These are phyloP conservation scores for Melanotus villosus DNA, from an alignment of 2,888 invertebrate species.

Conservation along the genomic window DNA sequence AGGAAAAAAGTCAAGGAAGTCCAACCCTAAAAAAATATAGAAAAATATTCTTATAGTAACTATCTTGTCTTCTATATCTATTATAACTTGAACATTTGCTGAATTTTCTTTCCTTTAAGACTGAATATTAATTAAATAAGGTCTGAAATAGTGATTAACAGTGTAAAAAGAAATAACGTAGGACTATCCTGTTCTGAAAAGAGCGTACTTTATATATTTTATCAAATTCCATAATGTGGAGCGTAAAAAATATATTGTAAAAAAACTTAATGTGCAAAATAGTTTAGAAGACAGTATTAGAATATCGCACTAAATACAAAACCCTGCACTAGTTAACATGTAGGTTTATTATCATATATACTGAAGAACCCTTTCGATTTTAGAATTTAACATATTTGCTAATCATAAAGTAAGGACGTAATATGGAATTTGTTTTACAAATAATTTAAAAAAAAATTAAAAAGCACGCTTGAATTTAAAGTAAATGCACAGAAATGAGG, in stretches of 20 bases:
- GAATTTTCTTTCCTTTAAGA: slow-evolving; percentile 31
- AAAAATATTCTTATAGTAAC: neutral
- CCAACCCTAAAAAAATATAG: neutral
- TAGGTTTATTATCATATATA: neutral
- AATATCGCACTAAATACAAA: slow-evolving; percentile 2
- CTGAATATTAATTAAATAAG: slow-evolving; percentile 33
- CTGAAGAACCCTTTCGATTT: neutral
- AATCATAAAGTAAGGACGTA: neutral
- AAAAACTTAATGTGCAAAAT: slow-evolving; percentile 3
- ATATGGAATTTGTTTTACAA: neutral
- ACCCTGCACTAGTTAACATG: slow-evolving; percentile 11
- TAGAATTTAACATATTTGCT: neutral
- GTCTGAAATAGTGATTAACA: slow-evolving; percentile 27
- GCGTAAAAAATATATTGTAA: neutral
- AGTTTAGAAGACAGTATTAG: neutral
- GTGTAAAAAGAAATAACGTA: slow-evolving; percentile 12
- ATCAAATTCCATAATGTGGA: slow-evolving; percentile 5
- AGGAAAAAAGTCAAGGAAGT: neutral
- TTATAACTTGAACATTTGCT: slow-evolving; percentile 22
- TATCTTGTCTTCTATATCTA: slow-evolving; percentile 20
- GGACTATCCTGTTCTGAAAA: slow-evolving; percentile 7
- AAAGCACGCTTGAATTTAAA: neutral
- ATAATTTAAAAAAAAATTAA: neutral
- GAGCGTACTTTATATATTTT: slow-evolving; percentile 26
- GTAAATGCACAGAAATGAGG: neutral